Conservation (phyloP, 2,113 vertebrate genomes). For the Pachyramphus minor region DNA sequence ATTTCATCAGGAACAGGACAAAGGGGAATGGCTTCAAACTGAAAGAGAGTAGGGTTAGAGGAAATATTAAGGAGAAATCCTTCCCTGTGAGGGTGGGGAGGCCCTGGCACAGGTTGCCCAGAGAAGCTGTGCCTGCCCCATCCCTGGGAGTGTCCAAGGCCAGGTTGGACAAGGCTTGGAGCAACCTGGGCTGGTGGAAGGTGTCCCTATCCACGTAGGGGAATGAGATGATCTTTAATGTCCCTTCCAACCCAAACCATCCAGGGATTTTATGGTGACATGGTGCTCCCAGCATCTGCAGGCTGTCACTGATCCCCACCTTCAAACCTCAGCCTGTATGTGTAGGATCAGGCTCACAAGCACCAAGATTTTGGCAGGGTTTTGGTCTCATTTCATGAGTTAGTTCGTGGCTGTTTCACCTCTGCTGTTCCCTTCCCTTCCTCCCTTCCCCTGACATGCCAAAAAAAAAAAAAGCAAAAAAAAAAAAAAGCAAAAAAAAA, state of each 20-base stretch:
- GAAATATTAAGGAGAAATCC: not conserved
- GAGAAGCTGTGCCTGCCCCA: not conserved
- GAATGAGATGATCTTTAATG: not conserved
- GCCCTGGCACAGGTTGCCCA: not conserved
- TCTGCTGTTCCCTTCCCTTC: not conserved
- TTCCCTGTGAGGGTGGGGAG: rapidly evolving
- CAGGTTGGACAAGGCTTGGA: not conserved
- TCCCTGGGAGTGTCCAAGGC: not conserved
- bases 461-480: constrained; percentile 1
- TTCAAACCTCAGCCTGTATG: not conserved
- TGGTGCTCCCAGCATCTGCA: not conserved
- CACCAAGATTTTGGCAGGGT: not conserved
- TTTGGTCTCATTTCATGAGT: not conserved
- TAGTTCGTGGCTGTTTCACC: not conserved
- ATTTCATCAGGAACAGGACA: not conserved
- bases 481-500: too few relatives aligned
- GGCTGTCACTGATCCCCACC: too few relatives aligned
- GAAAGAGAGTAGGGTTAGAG: not conserved
- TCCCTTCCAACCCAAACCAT: not conserved
- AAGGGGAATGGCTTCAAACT: not conserved
- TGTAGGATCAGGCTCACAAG: not conserved
- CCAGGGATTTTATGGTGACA: not conserved
- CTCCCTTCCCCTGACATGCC: not conserved
- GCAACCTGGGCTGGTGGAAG: rapidly evolving
- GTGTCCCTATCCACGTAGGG: not conserved